Evolutionary conservation across 2,113 vertebrate species (phyloP).

Genomic region (zebrafish (Danio rerio)): DNA sequence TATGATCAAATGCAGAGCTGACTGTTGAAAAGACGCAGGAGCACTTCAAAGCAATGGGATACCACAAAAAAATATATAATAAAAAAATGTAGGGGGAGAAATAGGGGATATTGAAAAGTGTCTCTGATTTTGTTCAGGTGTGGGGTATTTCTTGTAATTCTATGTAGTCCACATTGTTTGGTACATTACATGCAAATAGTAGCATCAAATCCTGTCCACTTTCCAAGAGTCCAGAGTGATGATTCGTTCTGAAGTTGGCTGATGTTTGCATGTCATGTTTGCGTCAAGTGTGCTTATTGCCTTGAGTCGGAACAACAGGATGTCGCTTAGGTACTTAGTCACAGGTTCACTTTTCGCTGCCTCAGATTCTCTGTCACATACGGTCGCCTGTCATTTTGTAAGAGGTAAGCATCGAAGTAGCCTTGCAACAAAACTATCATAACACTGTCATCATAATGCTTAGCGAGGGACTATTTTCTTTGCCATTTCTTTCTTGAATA

Average conservation of each 20-base stretch:
- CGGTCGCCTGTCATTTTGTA: constrained; percentile 75
- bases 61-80: constrained; percentile 37
- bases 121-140: neutral
- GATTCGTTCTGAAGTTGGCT: constrained; percentile 76
- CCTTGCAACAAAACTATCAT: constrained; percentile 6
- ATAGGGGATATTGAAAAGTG: constrained; percentile 28
- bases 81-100: constrained; percentile 45
- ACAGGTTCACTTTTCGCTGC: constrained; percentile 77
- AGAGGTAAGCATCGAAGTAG: constrained; percentile 49
- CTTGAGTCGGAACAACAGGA: constrained; percentile 68
- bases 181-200: constrained; percentile 67
- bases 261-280: constrained; percentile 79
- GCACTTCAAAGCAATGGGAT: constrained; percentile 74
- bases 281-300: constrained; percentile 78
- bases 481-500: neutral
- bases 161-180: constrained; percentile 69
- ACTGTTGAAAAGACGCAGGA: constrained; percentile 69
- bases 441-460: constrained; percentile 19
- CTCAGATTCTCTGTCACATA: constrained; percentile 77
- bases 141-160: constrained; percentile 41
- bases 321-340: constrained; percentile 75
- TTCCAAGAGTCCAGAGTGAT: constrained; percentile 72
- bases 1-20: constrained; percentile 75
- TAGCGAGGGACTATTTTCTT: constrained; percentile 1
- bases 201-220: constrained; percentile 69